Conservation (phyloP, 1,140 invertebrate genomes). For the Aphaenogaster rudis region DNA sequence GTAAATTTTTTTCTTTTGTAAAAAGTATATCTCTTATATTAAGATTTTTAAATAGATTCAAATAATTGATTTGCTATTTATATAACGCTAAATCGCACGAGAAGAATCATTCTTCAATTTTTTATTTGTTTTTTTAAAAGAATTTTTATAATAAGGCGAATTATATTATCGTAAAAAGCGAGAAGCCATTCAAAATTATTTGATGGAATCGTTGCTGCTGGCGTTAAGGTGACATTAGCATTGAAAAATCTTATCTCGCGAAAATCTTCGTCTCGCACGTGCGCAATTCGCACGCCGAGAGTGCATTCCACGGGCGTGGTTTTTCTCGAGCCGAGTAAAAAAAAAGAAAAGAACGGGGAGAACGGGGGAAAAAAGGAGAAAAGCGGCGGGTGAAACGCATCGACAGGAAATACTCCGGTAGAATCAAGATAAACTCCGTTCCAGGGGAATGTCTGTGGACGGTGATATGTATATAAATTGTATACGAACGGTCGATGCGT, state of each 20-base stretch:
- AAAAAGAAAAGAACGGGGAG: constrained; percentile 41
- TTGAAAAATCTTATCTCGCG: constrained; percentile 76
- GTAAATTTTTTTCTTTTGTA: too few relatives aligned
- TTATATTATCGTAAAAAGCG: not conserved
- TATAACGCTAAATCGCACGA: not conserved
- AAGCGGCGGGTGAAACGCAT: constrained; percentile 74
- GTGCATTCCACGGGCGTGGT: constrained; percentile 72
- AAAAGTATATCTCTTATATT: not conserved
- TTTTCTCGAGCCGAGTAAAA: constrained; percentile 51
- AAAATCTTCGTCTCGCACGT: constrained; percentile 76
- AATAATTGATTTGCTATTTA: not conserved
- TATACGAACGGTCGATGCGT: constrained; percentile 62
- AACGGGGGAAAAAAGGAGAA: constrained; percentile 16
- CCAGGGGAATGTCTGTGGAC: constrained; percentile 42
- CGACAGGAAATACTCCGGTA: constrained; percentile 78
- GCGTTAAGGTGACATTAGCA: constrained; percentile 69
- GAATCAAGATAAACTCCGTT: constrained; percentile 70
- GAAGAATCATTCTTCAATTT: not conserved
- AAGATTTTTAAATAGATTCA: not conserved
- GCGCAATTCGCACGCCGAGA: constrained; percentile 80
- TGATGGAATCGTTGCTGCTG: constrained; percentile 23
- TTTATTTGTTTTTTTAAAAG: not conserved
- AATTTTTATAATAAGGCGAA: not conserved
- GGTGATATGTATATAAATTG: constrained; percentile 65
- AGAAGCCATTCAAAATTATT: constrained; percentile 41